These are phyloP conservation scores for Oryzias dopingdopingensis DNA, from an alignment of 2,797 vertebrate species.

Conservation along the genomic window DNA sequence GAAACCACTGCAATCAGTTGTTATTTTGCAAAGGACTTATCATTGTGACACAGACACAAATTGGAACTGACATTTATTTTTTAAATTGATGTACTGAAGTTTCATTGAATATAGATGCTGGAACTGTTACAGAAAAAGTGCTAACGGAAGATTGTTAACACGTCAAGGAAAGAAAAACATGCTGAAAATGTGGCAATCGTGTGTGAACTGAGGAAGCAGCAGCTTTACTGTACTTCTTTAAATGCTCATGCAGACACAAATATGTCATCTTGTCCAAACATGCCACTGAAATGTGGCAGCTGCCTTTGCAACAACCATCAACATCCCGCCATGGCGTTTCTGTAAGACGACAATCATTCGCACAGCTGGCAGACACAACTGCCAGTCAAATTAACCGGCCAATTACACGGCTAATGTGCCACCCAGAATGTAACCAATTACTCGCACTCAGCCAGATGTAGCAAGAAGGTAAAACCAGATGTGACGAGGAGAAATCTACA, in stretches of 20 bases:
- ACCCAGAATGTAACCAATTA: slow-evolving; percentile 27
- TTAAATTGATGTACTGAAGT: too few relatives aligned
- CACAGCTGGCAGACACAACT: slow-evolving; percentile 46
- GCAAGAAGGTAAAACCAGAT: slow-evolving; percentile 46
- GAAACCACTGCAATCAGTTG: too few relatives aligned
- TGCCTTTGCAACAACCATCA: slow-evolving; percentile 18
- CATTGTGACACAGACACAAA: too few relatives aligned
- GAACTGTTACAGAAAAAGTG: too few relatives aligned
- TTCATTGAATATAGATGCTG: too few relatives aligned
- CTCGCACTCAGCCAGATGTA: slow-evolving; percentile 39
- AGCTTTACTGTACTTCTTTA: background rate
- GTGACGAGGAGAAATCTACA: slow-evolving; percentile 30
- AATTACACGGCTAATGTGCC: slow-evolving; percentile 53
- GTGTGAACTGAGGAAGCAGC: background rate
- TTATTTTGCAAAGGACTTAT: too few relatives aligned
- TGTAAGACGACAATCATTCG: slow-evolving; percentile 9
- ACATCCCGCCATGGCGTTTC: slow-evolving; percentile 5
- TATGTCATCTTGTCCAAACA: background rate
- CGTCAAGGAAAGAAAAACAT: too few relatives aligned
- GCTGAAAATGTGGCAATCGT: too few relatives aligned
- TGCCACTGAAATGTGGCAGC: slow-evolving; percentile 16
- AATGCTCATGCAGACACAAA: background rate
- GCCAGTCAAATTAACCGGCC: slow-evolving; percentile 60
- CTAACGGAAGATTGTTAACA: too few relatives aligned
- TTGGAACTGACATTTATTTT: too few relatives aligned